These are phyloP conservation scores for Oreamnos americanus DNA, from an alignment of 2,113 vertebrate genomes.

Conservation along the genomic window DNA sequence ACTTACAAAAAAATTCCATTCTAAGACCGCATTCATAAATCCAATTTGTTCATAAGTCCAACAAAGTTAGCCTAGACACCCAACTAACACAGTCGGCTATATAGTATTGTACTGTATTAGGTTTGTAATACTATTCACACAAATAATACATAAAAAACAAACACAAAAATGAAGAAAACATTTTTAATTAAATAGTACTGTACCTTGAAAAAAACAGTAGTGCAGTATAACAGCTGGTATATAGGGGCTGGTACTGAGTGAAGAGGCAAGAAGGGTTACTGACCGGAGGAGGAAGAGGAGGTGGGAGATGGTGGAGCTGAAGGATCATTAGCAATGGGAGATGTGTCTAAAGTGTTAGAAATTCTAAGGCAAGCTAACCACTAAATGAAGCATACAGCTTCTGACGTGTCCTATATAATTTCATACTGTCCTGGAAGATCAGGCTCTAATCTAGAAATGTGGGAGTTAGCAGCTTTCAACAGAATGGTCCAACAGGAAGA, in stretches of 20 bases:
- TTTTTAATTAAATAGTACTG: neutral
- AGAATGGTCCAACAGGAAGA: neutral
- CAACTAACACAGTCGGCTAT: neutral
- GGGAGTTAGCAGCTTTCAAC: accelerated
- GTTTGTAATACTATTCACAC: neutral
- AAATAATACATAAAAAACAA: neutral
- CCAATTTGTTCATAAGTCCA: neutral
- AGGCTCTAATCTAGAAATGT: neutral
- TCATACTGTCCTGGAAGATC: neutral
- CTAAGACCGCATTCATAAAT: neutral
- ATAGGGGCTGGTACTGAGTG: neutral
- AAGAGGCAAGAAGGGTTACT: neutral
- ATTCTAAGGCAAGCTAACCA: neutral
- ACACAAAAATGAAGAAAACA: neutral
- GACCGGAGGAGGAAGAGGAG: neutral
- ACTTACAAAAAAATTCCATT: neutral
- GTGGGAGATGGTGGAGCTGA: neutral
- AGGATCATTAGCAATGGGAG: neutral
- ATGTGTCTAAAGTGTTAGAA: neutral
- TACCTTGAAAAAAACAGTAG: neutral
- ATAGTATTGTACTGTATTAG: neutral
- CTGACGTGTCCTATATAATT: neutral
- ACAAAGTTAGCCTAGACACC: neutral
- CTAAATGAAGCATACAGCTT: neutral
- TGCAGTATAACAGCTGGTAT: neutral